A percentile compares a stretch with the other conserved stretches of the same genome.
Conservation (phyloP, 2,888 invertebrate genomes). For the Hyposoter didymator region DNA sequence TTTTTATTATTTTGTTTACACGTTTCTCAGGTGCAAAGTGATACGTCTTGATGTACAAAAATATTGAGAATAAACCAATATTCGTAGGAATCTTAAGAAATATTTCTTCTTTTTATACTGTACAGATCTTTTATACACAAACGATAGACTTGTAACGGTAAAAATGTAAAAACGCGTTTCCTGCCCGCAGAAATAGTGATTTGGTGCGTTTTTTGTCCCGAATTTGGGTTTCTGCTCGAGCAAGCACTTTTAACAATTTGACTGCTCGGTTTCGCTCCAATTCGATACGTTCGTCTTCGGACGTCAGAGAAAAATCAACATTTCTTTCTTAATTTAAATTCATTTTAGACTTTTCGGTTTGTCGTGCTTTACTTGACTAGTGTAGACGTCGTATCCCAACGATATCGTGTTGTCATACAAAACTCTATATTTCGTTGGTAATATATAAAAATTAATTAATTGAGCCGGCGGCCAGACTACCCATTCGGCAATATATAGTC, state of each 20-base stretch:
- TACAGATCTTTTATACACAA: constrained; percentile 35
- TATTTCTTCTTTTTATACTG: constrained; percentile 2
- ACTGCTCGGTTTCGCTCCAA: neutral
- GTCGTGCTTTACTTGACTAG: constrained; percentile 91
- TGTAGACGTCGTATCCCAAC: constrained; percentile 93
- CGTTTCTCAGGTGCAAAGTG: constrained; percentile 43
- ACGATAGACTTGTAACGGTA: neutral
- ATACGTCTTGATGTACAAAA: constrained; percentile 58
- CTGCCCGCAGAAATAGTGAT: constrained; percentile 56
- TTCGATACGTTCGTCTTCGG: neutral
- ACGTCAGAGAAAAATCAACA: neutral
- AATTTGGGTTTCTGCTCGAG: neutral
- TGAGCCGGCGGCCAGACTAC: constrained; percentile 97
- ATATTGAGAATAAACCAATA: constrained; percentile 51
- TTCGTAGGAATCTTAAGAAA: constrained; percentile 34
- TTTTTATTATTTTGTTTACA: constrained; percentile 35
- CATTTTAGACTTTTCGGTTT: constrained; percentile 62
- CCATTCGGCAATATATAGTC: constrained; percentile 94
- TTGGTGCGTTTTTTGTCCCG: neutral
- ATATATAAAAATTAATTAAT: constrained; percentile 94
- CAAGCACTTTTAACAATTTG: constrained; percentile 1
- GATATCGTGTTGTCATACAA: constrained; percentile 95
- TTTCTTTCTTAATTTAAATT: neutral
- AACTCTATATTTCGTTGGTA: constrained; percentile 93
- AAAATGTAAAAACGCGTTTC: constrained; percentile 15